phyloP scores from a whole-genome alignment of 53 echinoderm and acorn worm species.

The Arbacia lixula region DNA sequence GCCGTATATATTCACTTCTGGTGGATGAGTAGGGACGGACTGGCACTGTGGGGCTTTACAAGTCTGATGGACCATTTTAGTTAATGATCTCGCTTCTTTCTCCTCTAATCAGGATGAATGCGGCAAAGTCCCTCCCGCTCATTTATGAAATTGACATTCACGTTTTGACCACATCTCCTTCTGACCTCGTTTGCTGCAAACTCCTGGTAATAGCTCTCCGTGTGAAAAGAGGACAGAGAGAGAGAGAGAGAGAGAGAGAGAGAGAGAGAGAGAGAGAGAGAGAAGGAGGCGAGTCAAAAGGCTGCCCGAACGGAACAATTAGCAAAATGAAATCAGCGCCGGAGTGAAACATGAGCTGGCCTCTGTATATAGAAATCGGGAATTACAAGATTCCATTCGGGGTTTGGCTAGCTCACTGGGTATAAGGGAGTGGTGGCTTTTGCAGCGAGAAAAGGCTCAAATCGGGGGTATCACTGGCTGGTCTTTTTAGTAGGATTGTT shows the following conservation, averaged over 20 bases:
- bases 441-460: background rate
- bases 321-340: slow-evolving; percentile 56
- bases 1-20: no score
- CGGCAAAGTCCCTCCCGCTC: no score
- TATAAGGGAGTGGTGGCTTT: no score
- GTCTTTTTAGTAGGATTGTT: slow-evolving; percentile 41
- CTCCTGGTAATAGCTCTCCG: no score
- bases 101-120: slow-evolving; percentile 20
- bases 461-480: slow-evolving; percentile 32
- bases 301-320: slow-evolving; percentile 30
- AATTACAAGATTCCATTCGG: slow-evolving; percentile 48
- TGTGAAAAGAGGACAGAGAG: background rate
- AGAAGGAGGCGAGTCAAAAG: no score
- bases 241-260: background rate
- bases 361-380: slow-evolving; percentile 55
- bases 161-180: background rate
- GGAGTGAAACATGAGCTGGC: slow-evolving; percentile 3
- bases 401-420: no score
- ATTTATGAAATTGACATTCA: slow-evolving; percentile 23
- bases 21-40: no score
- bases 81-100: slow-evolving; percentile 29
- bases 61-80: no score
- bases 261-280: background rate
- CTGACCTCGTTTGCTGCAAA: slow-evolving; percentile 35
- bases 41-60: no score